Evolutionary conservation across 2,113 vertebrate species (phyloP).

Genomic region (Sardina pilchardus): DNA sequence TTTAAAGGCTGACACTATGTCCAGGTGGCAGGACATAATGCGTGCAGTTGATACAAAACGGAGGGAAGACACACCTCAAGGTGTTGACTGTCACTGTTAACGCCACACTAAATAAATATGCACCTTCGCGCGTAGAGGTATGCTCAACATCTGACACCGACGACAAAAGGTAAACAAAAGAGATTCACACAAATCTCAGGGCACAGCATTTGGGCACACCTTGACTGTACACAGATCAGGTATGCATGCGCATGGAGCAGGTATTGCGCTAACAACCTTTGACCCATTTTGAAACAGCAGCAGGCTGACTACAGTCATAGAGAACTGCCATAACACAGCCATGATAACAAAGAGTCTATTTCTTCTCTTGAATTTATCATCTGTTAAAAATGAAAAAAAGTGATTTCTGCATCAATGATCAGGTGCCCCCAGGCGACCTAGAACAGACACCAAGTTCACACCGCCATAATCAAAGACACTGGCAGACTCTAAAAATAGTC

Average conservation of each 20-base stretch:
- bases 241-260: not conserved
- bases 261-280: not conserved
- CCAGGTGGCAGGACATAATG: not conserved
- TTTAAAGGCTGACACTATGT: no score
- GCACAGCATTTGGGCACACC: not conserved
- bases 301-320: not conserved
- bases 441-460: not conserved
- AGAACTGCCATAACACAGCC: not conserved
- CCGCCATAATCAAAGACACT: not conserved
- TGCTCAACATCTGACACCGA: not conserved
- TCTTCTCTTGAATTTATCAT: not conserved
- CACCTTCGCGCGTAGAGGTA: not conserved
- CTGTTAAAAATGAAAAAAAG: not conserved
- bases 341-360: not conserved
- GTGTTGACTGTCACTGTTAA: not conserved
- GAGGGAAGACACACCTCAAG: not conserved
- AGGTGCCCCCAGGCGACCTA: not conserved
- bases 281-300: not conserved
- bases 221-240: not conserved
- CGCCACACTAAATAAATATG: not conserved
- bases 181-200: not conserved
- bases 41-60: not conserved
- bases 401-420: not conserved
- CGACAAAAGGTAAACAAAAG: not conserved
- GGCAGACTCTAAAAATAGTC: not conserved